Evolutionary conservation across 2,888 invertebrate species (phyloP).

Genomic region (Lymantria monacha): DNA sequence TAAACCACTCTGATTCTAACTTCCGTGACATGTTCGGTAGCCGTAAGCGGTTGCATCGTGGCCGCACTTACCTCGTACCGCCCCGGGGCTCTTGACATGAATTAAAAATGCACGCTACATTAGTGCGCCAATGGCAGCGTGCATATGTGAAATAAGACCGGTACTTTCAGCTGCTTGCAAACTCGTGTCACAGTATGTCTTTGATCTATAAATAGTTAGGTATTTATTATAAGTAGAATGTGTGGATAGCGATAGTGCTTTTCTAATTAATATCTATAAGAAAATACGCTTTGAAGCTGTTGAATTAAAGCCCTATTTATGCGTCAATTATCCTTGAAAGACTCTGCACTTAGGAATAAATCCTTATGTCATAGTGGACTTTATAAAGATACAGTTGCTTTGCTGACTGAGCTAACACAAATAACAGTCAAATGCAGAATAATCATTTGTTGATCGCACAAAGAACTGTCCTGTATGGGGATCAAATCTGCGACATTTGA

Average conservation of each 20-base stretch:
- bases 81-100: slow-evolving; percentile 69
- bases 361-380: too few relatives aligned
- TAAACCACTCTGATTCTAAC: slow-evolving; percentile 6
- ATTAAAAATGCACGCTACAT: slow-evolving; percentile 77
- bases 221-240: not conserved
- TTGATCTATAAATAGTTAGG: slow-evolving; percentile 24
- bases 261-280: too few relatives aligned
- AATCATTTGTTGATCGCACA: too few relatives aligned
- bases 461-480: too few relatives aligned
- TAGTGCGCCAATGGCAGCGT: slow-evolving; percentile 60
- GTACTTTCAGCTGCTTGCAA: slow-evolving; percentile 12
- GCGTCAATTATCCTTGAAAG: too few relatives aligned
- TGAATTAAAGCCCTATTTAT: too few relatives aligned
- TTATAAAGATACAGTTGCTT: too few relatives aligned
- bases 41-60: slow-evolving; percentile 41
- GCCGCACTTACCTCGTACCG: slow-evolving; percentile 54
- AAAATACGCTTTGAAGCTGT: too few relatives aligned
- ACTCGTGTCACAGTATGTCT: slow-evolving; percentile 13
- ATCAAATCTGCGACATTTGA: too few relatives aligned
- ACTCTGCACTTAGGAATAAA: too few relatives aligned
- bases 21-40: slow-evolving; percentile 38
- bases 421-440: too few relatives aligned
- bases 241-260: not conserved
- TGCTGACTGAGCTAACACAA: too few relatives aligned
- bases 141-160: slow-evolving; percentile 33